phyloP scores from a whole-genome alignment of 2,113 vertebrate genomes.

The Oreochromis niloticus region DNA sequence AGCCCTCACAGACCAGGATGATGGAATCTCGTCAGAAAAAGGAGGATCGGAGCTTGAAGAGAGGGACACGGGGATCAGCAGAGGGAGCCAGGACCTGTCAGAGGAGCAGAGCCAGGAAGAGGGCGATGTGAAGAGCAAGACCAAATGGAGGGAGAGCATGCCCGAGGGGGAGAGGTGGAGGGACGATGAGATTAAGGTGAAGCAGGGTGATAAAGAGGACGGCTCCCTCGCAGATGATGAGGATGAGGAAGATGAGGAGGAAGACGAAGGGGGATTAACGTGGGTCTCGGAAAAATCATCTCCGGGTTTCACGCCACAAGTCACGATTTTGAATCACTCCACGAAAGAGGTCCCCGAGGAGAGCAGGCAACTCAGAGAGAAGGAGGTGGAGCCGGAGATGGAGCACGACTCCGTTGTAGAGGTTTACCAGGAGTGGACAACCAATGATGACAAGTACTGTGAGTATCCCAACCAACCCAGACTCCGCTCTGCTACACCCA shows the following conservation, averaged over 20 bases:
- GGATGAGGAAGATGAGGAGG: constrained; percentile 23
- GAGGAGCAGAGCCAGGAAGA: constrained; percentile 11
- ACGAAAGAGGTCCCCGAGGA: constrained; percentile 14
- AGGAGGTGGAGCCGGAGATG: background rate
- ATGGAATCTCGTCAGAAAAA: constrained; percentile 1
- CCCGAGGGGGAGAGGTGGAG: constrained; percentile 64
- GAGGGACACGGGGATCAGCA: constrained; percentile 2
- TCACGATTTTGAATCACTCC: constrained; percentile 39
- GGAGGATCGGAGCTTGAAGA: background rate
- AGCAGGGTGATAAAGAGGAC: background rate
- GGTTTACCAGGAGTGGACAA: background rate
- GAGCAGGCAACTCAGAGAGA: background rate
- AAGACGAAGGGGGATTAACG: background rate
- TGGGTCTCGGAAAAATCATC: constrained; percentile 37
- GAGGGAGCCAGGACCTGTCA: constrained; percentile 24
- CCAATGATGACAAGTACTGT: constrained; percentile 38
- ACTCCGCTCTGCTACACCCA: background rate
- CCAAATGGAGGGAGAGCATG: constrained; percentile 67
- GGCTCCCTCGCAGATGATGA: constrained; percentile 48
- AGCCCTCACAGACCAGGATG: background rate
- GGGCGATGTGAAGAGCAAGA: background rate
- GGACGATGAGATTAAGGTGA: constrained; percentile 4
- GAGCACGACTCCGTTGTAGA: background rate
- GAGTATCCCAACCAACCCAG: constrained; percentile 4
- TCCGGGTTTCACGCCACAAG: constrained; percentile 67